Percentiles rank a stretch among this genome's conserved stretches.
These are phyloP conservation scores for Eucriotettix oculatus DNA, from an alignment of 2,888 invertebrate genomes.

Conservation along the genomic window DNA sequence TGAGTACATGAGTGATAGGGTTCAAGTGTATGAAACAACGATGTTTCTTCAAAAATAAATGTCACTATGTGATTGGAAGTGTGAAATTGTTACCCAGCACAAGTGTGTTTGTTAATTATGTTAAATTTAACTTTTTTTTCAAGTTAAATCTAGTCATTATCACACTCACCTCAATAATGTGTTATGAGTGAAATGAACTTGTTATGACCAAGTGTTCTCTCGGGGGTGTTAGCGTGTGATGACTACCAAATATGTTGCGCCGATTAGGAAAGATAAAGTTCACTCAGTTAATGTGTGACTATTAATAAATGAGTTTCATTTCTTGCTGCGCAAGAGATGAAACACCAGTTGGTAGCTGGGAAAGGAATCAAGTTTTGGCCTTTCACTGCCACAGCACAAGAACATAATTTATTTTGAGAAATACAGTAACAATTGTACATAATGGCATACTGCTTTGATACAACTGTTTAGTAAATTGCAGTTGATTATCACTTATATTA, in stretches of 20 bases:
- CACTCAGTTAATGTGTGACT: background rate
- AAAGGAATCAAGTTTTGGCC: constrained; percentile 14
- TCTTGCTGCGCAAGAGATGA: constrained; percentile 4
- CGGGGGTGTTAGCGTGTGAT: background rate
- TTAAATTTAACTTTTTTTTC: too few species aligned
- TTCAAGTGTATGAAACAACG: background rate
- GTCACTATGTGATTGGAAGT: background rate
- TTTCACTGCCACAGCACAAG: constrained; percentile 21
- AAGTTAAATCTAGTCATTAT: too few species aligned
- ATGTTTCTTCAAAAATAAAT: background rate
- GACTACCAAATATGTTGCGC: background rate
- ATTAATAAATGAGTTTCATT: background rate
- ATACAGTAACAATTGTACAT: constrained; percentile 3
- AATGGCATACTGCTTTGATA: constrained; percentile 3
- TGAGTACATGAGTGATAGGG: background rate
- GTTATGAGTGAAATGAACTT: background rate
- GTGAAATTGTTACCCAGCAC: background rate
- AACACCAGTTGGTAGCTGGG: constrained; percentile 7
- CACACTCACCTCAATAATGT: background rate
- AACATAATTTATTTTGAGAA: constrained; percentile 12
- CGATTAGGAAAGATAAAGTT: background rate
- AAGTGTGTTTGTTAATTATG: too few species aligned
- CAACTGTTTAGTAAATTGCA: background rate
- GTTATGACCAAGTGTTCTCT: background rate
- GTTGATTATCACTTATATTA: constrained; percentile 1